These are phyloP conservation scores for Philaethria dido DNA, from an alignment of 2,888 invertebrate genomes.

Conservation along the genomic window DNA sequence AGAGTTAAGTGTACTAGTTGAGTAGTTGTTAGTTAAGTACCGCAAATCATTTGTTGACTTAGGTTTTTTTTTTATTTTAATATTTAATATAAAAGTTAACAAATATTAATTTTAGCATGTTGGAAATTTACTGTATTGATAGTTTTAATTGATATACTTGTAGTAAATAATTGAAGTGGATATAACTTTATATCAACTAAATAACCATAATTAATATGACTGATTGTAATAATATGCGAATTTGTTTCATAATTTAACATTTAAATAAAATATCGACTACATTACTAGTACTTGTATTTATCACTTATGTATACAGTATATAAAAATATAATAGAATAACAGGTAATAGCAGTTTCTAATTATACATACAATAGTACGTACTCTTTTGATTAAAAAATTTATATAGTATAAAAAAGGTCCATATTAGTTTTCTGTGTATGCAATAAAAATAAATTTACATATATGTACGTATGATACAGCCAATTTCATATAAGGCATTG, in stretches of 20 bases:
- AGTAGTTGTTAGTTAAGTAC: slow-evolving; percentile 5
- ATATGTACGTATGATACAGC: neutral
- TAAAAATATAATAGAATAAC: neutral
- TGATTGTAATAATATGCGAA: slow-evolving; percentile 1
- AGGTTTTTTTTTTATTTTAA: neutral
- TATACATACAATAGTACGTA: too few relatives aligned
- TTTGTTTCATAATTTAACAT: slow-evolving; percentile 9
- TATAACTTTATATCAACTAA: neutral
- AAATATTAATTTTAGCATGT: neutral
- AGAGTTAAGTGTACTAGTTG: slow-evolving; percentile 15
- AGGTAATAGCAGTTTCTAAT: neutral
- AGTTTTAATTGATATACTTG: neutral
- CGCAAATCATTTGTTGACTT: neutral
- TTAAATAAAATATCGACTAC: slow-evolving; percentile 8
- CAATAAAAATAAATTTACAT: neutral
- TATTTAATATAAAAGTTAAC: neutral
- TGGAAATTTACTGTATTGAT: neutral
- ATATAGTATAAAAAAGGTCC: too few relatives aligned
- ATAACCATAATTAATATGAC: too few relatives aligned
- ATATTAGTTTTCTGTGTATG: too few relatives aligned
- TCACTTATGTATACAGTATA: neutral
- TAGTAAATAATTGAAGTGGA: neutral
- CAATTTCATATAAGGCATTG: neutral
- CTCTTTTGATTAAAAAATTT: too few relatives aligned
- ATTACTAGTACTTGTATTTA: neutral